Evolutionary conservation across 2,113 vertebrate genomes (phyloP), one percentile per base, ranked within the genome.

Genomic region (Dendrocopos noguchii): DNA sequence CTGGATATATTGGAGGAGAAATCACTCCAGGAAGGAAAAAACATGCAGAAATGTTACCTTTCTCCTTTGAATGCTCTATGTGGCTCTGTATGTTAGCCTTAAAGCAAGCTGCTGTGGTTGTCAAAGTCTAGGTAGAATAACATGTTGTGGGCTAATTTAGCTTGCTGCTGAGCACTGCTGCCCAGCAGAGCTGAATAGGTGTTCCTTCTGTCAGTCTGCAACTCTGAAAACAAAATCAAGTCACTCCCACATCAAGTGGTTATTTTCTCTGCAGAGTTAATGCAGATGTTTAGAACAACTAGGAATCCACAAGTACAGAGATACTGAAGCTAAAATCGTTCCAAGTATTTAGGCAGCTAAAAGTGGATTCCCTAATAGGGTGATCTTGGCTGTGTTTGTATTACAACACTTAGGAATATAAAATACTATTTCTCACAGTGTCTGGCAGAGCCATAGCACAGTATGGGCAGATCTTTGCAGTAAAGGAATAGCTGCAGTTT

Each of bases 151-250:
- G 79, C 60, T 95, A 80, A 85, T 87, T 95, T 77, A 85, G 79
- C 76, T 95, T 46, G 18, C 79, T 80, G 87, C 84, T 92, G 87
- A 92, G 93, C 71, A 22, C 50, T 68, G 66, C 84, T 89, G 64
- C 87, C 90, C 80, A 76, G 82, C 90, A 90, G 84, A 89, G 90
- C 88, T 87, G 56, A n/a, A 88, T 71, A 88, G 82, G 89, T 47
- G 10, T 8, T 83, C 94, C 93, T 89, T 79, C 91, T 93, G 91
- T 85, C 82, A 88, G 72, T 80, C 70, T 92, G 33, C 73, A 74
- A 10, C 61, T 80, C 84, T 39, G 82, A 50, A 85, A 80, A 44
- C 76, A 80, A 70, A 91, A n/a, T 34, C 80, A 71, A 53, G 42
- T 60, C 85, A 78, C 55, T 90, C 65, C 56, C 52, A 36, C 80